These are phyloP conservation scores for Physocephala rufipes DNA, from an alignment of 2,888 invertebrate genomes.

Conservation along the genomic window DNA sequence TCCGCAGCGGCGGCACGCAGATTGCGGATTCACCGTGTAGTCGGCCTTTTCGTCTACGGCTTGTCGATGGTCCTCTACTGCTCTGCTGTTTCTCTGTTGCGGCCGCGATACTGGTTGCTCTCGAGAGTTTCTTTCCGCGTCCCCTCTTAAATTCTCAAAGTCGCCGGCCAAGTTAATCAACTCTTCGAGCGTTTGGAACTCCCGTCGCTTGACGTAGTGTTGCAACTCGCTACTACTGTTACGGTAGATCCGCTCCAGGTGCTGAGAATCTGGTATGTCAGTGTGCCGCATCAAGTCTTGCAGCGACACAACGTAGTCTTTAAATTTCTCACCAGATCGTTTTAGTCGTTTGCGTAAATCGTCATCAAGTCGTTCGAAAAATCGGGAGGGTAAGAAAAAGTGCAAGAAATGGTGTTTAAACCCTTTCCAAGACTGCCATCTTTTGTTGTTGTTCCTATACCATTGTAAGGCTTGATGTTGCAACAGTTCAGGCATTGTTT, in stretches of 20 bases:
- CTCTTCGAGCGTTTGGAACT: not conserved
- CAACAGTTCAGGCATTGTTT: not conserved
- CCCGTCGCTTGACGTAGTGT: not conserved
- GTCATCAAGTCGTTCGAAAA: not conserved
- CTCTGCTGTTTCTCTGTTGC: not conserved
- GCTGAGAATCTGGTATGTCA: not conserved
- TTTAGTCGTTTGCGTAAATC: not conserved
- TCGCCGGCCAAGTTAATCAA: not conserved
- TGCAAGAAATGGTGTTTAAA: not conserved
- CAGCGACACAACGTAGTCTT: not conserved
- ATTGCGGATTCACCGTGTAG: not conserved
- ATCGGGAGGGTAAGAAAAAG: not conserved
- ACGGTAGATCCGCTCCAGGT: not conserved
- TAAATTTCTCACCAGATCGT: not conserved
- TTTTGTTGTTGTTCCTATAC: not conserved
- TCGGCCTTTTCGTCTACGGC: not conserved
- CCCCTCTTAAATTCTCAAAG: not conserved
- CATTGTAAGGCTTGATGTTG: not conserved
- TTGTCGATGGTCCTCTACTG: not conserved
- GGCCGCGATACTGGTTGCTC: not conserved
- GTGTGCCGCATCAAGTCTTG: not conserved
- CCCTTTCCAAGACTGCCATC: not conserved
- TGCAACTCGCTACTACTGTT: not conserved
- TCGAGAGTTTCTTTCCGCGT: not conserved
- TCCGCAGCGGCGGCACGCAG: conserved; percentile 12